Percentiles rank a stretch among this genome's conserved stretches.
phyloP scores from a whole-genome alignment of 2,113 vertebrate genomes.

The Prolemur simus region DNA sequence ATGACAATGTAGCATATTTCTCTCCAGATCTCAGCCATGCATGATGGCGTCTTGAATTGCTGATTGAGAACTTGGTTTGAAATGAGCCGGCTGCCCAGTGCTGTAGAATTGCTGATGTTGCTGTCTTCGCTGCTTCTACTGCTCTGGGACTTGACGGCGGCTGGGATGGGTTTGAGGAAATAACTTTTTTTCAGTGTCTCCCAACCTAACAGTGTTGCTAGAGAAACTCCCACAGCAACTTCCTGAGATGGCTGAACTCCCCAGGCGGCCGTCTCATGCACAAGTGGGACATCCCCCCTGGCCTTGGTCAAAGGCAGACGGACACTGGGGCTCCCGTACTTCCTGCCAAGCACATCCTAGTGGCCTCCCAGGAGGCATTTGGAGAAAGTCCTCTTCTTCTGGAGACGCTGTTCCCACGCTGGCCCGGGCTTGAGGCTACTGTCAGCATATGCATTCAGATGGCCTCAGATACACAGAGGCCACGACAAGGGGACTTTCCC shows the following conservation, averaged over 20 bases:
- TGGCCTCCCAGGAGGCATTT: background rate
- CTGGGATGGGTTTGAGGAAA: background rate
- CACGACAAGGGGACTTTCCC: background rate
- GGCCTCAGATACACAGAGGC: background rate
- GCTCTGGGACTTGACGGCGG: background rate
- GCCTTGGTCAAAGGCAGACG: background rate
- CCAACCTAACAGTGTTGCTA: background rate
- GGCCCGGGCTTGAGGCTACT: background rate
- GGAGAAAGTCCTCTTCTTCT: background rate
- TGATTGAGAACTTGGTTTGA: background rate
- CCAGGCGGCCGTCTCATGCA: background rate
- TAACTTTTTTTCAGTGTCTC: background rate
- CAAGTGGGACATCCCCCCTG: no score
- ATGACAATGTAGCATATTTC: background rate
- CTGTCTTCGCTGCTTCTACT: background rate
- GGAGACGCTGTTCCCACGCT: background rate
- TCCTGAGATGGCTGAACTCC: background rate
- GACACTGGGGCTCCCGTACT: background rate
- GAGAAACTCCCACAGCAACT: background rate
- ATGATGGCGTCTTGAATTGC: background rate
- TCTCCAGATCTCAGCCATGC: background rate
- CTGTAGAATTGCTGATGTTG: background rate
- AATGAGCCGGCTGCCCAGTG: background rate
- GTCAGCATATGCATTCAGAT: background rate
- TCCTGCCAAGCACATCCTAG: background rate